Base-by-base conservation (phyloP, 2,113 vertebrate species). In the Psittacula cyanocephala region DNA sequence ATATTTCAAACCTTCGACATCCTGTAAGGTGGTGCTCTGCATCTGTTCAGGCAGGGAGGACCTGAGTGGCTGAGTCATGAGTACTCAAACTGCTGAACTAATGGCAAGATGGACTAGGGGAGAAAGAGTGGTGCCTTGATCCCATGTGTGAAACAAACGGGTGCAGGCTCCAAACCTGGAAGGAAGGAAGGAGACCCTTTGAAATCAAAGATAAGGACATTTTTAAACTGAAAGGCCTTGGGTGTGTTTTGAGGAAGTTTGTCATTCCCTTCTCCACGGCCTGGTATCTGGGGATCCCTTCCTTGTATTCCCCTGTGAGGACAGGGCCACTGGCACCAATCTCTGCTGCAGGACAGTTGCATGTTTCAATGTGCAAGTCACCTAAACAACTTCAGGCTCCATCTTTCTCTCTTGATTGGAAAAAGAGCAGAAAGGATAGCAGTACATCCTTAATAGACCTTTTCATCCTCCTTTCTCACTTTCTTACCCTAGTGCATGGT, bases 261-360 rank as follows among this genome's bases (percentile, higher is more conserved):
- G 7, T 25, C 1, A 25, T 81, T 89, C n/a, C 18, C 7, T 93
- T 78, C 31, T 57, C 20, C 3, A 2, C 9, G 20, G 41, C 33
- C 47, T 67, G 17, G 59, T 29, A 13, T 19, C 44, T 69, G 28
- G 24, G 33, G 10, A 24, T 77, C 9, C 9, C 4, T 78, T 44
- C 50, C 50, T 65, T 2, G 6, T 13, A 39, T 55, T 64, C 5
- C 13, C 10, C 46, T 53, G 47, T 0, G 3, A 2, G 18, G 55
- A 11, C 8, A 25, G 55, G 33, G 17, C 18, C 24, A 4, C 10
- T 2, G 2, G 49, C 24, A 25, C 28, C 49, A 27, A 0, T 0
- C 53, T 68, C 8, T 27, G 52, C 44, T 72, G 46, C 18, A 6
- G 44, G 49, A 68, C 8, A 43, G 33, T 47, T 23, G 1, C 17